phyloP scores from a whole-genome alignment of 2,888 invertebrate species.

The Pherbina coryleti region DNA sequence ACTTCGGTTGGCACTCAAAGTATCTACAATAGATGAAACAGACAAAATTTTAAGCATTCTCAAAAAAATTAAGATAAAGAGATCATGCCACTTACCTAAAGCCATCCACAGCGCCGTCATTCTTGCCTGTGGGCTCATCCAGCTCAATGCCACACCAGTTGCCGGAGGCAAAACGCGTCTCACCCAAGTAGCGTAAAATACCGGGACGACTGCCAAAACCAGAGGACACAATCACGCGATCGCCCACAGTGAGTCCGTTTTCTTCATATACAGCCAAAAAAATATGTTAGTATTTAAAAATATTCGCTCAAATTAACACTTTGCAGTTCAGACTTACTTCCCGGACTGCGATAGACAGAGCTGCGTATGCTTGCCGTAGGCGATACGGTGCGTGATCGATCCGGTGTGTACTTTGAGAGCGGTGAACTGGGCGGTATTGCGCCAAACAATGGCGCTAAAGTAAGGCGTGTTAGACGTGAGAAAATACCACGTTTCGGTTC shows the following conservation, averaged over 20 bases:
- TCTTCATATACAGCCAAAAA: constrained; percentile 50
- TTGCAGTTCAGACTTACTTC: constrained; percentile 60
- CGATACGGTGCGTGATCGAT: constrained; percentile 66
- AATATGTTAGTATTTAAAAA: neutral
- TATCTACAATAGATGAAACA: constrained; percentile 75
- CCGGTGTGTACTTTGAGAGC: constrained; percentile 61
- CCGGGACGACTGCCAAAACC: constrained; percentile 91
- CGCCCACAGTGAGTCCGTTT: constrained; percentile 84
- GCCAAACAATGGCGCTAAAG: constrained; percentile 77
- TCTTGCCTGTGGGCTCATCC: constrained; percentile 94
- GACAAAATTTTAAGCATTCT: neutral
- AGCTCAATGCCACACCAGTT: constrained; percentile 97
- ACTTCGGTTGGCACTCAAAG: constrained; percentile 91
- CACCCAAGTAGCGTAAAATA: constrained; percentile 85
- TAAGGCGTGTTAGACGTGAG: constrained; percentile 88
- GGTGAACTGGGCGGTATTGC: constrained; percentile 70
- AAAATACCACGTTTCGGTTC: constrained; percentile 94
- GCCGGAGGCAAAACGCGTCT: constrained; percentile 91
- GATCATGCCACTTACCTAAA: constrained; percentile 76
- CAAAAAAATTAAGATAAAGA: no score
- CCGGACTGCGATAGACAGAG: constrained; percentile 61
- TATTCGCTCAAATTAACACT: neutral
- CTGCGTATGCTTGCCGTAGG: constrained; percentile 67
- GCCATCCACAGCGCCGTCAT: constrained; percentile 94
- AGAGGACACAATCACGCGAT: constrained; percentile 90